Percentiles rank a stretch among this genome's conserved stretches.
Evolutionary conservation across 1,140 invertebrate species (phyloP).

Genomic region (Meloidogyne exigua): DNA sequence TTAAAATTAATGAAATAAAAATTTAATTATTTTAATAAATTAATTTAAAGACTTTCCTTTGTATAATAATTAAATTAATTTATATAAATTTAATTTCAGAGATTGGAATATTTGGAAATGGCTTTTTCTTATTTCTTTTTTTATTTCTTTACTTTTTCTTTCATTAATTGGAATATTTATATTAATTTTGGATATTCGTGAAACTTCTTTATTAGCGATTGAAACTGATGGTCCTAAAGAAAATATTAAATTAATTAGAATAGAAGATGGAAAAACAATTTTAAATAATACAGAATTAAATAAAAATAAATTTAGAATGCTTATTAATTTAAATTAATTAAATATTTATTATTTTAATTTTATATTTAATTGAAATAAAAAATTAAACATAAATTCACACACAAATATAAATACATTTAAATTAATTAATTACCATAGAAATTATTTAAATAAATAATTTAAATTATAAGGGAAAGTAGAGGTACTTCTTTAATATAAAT

Average conservation of each 20-base stretch:
- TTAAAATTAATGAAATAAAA: too few species aligned
- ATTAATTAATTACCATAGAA: too few species aligned
- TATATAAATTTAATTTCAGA: neutral
- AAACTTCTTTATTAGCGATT: neutral
- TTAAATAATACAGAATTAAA: neutral
- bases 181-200: neutral
- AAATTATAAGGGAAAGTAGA: too few species aligned
- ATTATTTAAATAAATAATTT: too few species aligned
- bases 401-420: too few species aligned
- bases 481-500: too few species aligned
- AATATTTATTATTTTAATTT: too few species aligned
- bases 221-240: neutral
- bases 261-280: neutral
- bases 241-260: constrained; percentile 6
- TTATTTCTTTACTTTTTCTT: neutral
- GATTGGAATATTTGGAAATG: constrained; percentile 2
- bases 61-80: neutral
- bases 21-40: too few species aligned
- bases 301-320: constrained; percentile 3
- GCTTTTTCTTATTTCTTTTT: constrained; percentile 5
- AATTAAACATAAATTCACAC: too few species aligned
- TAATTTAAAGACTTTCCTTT: too few species aligned
- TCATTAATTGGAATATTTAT: neutral
- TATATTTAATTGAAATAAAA: too few species aligned
- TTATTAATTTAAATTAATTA: neutral